Evolutionary conservation across 2,888 invertebrate genomes (phyloP).

Genomic region (Stenolophus ochropezus): DNA sequence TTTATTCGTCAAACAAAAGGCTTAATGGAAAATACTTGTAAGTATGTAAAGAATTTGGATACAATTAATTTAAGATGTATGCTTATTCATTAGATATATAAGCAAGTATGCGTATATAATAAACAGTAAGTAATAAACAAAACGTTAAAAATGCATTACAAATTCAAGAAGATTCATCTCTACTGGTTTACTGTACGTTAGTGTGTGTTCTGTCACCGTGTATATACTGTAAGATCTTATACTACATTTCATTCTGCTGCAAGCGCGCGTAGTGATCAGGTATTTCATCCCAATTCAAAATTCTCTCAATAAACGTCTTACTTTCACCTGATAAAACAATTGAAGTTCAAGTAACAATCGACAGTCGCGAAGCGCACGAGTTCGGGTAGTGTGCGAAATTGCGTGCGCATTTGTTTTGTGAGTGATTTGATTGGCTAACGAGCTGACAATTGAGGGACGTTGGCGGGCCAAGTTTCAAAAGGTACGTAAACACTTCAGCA

Average conservation of each 20-base stretch:
- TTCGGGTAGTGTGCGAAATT: not conserved
- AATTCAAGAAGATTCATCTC: not conserved
- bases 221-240: not conserved
- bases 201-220: not conserved
- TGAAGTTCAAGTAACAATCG: not conserved
- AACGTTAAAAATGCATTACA: not conserved
- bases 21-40: not conserved
- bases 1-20: not conserved
- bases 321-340: not conserved
- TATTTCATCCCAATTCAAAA: not conserved
- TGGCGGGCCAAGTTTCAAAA: not conserved
- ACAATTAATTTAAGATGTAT: not conserved
- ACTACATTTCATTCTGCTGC: not conserved
- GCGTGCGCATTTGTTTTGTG: not conserved
- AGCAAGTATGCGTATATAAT: not conserved
- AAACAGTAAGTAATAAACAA: not conserved
- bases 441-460: not conserved
- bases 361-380: not conserved
- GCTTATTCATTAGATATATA: not conserved
- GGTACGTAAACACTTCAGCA: not conserved
- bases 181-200: not conserved
- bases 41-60: not conserved
- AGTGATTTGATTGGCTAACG: not conserved
- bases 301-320: not conserved
- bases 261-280: not conserved